Base-by-base conservation (phyloP, 2,113 vertebrate genomes). In the Mola mola region DNA sequence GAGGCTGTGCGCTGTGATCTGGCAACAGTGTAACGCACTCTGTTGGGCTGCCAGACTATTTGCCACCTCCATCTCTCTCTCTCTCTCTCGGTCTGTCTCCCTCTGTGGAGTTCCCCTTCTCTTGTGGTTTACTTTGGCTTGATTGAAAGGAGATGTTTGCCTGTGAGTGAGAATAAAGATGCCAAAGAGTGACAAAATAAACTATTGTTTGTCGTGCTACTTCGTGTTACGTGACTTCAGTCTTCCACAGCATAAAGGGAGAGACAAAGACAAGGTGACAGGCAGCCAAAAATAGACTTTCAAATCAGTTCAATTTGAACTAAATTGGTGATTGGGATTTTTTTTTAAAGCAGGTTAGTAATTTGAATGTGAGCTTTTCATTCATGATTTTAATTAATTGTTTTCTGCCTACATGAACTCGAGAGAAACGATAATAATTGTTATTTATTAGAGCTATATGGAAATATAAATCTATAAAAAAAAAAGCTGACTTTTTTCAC, bases 101-200 rank as follows among this genome's bases (percentile, higher is more conserved):
- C 16, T 58, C 46, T 37, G 17, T 34, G 25, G 0, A 12, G 31
- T 12, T 56, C 43, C 20, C 43, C 29, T 5, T 4, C 29, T 29
- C 28, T 29, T 9, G n/a, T 44, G 38, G 7, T 59, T 74, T 43
- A 29, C 69, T 52, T 44, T 51, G 28, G 60, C 49, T 16, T 55
- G 58, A 87, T 55, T 68, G 75, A 75, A 56, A 57, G 59, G 46
- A 64, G 65, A 66, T 11, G 29, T 29, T 48, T 5, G 55, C 20
- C 34, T 24, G 37, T n/a, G 80, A 60, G 71, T 20, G 12, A 55
- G 59, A 79, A 67, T 36, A 58, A 65, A 74, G 75, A 80, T 64
- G 68, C 67, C 76, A 70, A 73, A 42, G 13, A 16, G 59, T 21
- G 44, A 70, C 75, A 79, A 81, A 85, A 78, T 75, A 43, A 79